Conservation (phyloP, 2,113 vertebrate genomes). For the Thermophis baileyi region DNA sequence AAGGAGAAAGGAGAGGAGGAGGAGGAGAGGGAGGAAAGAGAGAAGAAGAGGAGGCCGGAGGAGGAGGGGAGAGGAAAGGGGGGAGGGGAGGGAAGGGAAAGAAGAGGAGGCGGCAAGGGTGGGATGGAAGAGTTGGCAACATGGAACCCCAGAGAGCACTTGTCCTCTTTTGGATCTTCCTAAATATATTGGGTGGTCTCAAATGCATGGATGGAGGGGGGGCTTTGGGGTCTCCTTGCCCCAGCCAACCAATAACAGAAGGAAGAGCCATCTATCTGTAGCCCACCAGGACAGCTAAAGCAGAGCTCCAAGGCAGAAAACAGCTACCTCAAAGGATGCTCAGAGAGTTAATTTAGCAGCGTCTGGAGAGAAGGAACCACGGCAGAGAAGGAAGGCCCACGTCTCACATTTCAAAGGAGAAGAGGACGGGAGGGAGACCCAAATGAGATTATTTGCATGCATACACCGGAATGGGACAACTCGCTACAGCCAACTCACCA, state of each 20-base stretch:
- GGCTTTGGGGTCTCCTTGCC: neutral
- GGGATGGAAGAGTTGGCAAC: neutral
- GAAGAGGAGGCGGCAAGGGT: neutral
- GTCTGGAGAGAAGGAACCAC: neutral
- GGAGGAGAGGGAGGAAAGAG: neutral
- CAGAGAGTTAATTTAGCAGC: neutral
- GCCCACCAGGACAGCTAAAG: neutral
- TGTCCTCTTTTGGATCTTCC: neutral
- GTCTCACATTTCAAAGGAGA: no score
- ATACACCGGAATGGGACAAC: no score
- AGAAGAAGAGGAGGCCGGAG: no score
- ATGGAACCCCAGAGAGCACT: no score
- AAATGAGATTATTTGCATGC: no score
- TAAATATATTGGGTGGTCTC: neutral
- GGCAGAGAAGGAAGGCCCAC: neutral
- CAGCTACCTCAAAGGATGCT: neutral
- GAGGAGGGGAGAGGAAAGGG: no score
- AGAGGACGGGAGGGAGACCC: neutral
- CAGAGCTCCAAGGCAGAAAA: neutral
- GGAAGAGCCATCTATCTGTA: neutral
- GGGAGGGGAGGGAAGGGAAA: no score
- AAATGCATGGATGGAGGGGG: neutral
- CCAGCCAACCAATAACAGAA: neutral
- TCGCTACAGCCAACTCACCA: no score
- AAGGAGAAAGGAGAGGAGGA: no score